Base-by-base conservation (phyloP, 2,888 invertebrate genomes). In the Onchidella celtica region DNA sequence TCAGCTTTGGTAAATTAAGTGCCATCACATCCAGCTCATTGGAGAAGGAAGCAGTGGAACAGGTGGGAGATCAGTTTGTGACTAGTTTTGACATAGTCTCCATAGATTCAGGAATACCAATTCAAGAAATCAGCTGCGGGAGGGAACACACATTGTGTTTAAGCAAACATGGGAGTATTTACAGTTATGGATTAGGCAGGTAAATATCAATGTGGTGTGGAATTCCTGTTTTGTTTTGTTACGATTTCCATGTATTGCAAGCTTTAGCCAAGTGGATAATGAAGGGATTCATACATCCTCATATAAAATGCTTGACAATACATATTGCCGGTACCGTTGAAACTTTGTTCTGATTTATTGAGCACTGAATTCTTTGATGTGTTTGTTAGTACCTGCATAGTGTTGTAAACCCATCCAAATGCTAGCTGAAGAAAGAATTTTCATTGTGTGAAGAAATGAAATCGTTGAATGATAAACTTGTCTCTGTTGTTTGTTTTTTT, bases 111-210 rank as follows among this genome's bases (percentile, higher is more conserved):
- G 79, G 83, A 27, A 29, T 83, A 21, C 36, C 29, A 14, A 32
- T 83, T 4, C 63, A 59, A 21, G 63, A 27, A 32, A 70, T 89
- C 24, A 85, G 87, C 72, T 96, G 96, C 93, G 98, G 98, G 0
- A 95, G 96, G 92, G 97, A 97, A 91, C 97, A 98, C 93, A 95
- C 95, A 57, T 89, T 97, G 17, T 88, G 97, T 73, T 94, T 97
- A 9, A 96, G 96, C 73, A 94, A 94, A 73, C 93, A 94, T 88
- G 97, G 97, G 0, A 94, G 95, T 88, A 95, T 98, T n/a, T 97
- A 96, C 89, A 95, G 96, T 3, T 97, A 96, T 95, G 98, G 98
- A 63, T 95, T 95, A 92, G 97, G 97, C 89, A 96, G 97, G 97
- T 97, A 94, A 89, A 65, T 72, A 29, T 6, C 24, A 24, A n/a